A percentile compares a stretch with the other conserved stretches of the same genome.
phyloP scores from a whole-genome alignment of 2,797 vertebrate species.

The Sebastes glaucus region DNA sequence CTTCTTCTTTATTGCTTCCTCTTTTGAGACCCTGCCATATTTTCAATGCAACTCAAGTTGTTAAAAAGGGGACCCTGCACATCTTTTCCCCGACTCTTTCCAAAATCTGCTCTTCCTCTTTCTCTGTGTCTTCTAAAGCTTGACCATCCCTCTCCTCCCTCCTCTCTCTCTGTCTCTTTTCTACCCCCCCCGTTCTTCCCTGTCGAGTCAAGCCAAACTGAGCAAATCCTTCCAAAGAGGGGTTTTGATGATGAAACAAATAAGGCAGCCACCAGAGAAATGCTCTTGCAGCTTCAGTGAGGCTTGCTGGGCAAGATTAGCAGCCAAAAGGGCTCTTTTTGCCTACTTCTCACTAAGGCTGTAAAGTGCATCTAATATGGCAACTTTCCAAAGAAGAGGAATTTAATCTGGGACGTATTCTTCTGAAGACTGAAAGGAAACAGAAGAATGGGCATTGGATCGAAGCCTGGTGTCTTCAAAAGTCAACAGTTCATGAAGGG shows the following conservation, averaged over 20 bases:
- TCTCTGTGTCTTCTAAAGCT: neutral
- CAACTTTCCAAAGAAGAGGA: constrained; percentile 10
- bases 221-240: constrained; percentile 45
- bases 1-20: neutral
- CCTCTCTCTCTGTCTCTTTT: constrained; percentile 3
- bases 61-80: neutral
- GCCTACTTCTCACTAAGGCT: neutral
- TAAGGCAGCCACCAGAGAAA: constrained; percentile 39
- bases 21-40: constrained; percentile 10
- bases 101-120: constrained; percentile 3
- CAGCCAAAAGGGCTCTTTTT: constrained; percentile 18
- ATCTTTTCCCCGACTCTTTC: constrained; percentile 2
- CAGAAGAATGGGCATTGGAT: constrained; percentile 1
- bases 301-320: constrained; percentile 30
- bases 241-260: constrained; percentile 59
- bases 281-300: constrained; percentile 10
- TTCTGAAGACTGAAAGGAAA: constrained; percentile 25
- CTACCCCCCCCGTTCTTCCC: constrained; percentile 3
- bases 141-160: constrained; percentile 6
- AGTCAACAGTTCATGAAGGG: constrained; percentile 19
- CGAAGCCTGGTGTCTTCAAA: neutral
- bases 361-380: constrained; percentile 33
- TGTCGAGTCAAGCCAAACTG: constrained; percentile 32
- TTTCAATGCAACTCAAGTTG: constrained; percentile 12
- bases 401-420: constrained; percentile 17